Conservation (phyloP, 2,888 invertebrate species). For the Metallyticus violacea region DNA sequence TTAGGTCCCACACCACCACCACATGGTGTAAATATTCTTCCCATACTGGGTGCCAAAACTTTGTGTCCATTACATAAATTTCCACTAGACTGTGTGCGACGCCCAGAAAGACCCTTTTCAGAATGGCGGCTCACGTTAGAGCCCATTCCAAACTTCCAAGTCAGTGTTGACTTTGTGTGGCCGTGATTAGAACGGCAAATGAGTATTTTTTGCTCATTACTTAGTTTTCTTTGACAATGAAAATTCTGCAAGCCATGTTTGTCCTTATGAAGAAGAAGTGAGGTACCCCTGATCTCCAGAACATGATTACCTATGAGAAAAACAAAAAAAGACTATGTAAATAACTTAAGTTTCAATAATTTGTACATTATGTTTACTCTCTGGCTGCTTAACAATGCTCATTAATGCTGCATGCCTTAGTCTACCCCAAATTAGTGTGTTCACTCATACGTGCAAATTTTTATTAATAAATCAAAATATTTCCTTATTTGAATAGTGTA, state of each 20-base stretch:
- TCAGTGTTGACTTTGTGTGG: not conserved
- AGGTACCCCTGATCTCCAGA: not conserved
- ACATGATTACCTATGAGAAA: not conserved
- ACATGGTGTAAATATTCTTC: conserved; percentile 53
- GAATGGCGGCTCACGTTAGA: conserved; percentile 76
- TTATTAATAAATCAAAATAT: too few relatives aligned
- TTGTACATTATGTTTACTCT: too few relatives aligned
- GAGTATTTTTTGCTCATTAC: not conserved
- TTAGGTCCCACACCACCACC: conserved; percentile 37
- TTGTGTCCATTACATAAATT: conserved; percentile 66
- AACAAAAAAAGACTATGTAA: not conserved
- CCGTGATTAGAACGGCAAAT: not conserved
- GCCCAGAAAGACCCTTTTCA: conserved; percentile 67
- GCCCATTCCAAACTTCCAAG: conserved; percentile 55
- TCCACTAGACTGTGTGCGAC: conserved; percentile 70
- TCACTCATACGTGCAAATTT: too few relatives aligned
- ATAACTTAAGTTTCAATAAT: too few relatives aligned
- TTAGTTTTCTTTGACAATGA: not conserved
- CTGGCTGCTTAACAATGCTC: too few relatives aligned
- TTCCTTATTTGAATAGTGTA: too few relatives aligned
- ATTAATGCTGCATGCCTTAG: too few relatives aligned
- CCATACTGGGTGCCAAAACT: conserved; percentile 38
- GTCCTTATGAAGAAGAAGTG: not conserved
- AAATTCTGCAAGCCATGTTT: not conserved
- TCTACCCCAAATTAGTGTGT: too few relatives aligned